Evolutionary conservation across 2,113 vertebrate species (phyloP), one percentile per base, ranked within the genome.

Genomic region (Coregonus clupeaformis): DNA sequence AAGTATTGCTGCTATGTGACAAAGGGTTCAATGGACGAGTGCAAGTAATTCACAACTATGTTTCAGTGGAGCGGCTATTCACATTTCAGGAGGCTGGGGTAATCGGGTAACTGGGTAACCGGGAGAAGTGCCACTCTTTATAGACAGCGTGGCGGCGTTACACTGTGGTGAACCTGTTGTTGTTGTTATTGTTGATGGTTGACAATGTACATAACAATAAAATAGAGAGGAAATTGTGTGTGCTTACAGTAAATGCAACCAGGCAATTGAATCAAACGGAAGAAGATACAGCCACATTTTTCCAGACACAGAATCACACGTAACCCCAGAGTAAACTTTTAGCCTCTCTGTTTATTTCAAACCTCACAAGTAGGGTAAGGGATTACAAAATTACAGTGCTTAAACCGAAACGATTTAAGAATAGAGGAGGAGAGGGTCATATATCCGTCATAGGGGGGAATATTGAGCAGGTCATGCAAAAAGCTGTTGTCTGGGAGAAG

Each of bases 401-500:
- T 91, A 82, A 84, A 86, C 88, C 84, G 89, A 81, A 84, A 89
- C 80, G 83, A 75, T 90, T 88, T 6, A 47, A 49, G 89, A 84
- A 90, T 91, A 84, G 86, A 76, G 81, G 85, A 60, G 83, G 77
- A 89, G 86, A 78, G 86, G 86, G 81, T 80, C 77, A 84, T 85
- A 89, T 92, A 90, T 89, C 79, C 79, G 76, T 91, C 86, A 84
- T 52, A 89, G 89, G 90, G 88, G 89, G 80, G 92, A 91, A 92
- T 89, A 85, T 89, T 89, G 81, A 95, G 93, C 93, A 90, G 91
- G 92, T 94, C 94, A 95, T 93, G 92, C 93, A 91, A 92, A 86
- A 93, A 91, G 87, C 36, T 42, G 36, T 42, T 42, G 90, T 89
- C 93, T 91, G 92, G 94, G 93, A 95, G 93, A 94, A 95, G 94